Conservation (phyloP, 2,888 invertebrate genomes). For the Stegana nigrithorax region DNA sequence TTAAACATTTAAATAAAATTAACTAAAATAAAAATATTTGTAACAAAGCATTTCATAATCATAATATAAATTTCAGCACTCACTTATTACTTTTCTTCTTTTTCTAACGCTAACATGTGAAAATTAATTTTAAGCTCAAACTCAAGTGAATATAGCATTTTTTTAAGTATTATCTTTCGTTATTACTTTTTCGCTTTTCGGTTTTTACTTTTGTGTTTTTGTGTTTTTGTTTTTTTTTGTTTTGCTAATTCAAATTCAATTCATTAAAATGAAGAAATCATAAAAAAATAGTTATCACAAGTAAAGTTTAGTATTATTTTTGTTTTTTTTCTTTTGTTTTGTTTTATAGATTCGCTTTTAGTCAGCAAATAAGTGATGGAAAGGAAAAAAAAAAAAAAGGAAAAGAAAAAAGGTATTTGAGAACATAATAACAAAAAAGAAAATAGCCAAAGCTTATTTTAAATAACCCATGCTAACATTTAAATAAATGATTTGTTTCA, state of each 20-base stretch:
- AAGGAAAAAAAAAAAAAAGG: not conserved
- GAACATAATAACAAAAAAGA: not conserved
- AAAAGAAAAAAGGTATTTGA: not conserved
- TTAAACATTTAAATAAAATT: conserved; percentile 29
- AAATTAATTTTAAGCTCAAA: not conserved
- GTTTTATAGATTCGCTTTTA: not conserved
- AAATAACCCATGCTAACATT: not conserved
- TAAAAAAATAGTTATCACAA: conserved; percentile 18
- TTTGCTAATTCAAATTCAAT: conserved; percentile 19
- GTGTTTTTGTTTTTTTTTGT: conserved; percentile 13
- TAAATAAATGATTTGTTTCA: not conserved
- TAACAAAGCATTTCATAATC: not conserved
- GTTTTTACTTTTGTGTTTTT: conserved; percentile 11
- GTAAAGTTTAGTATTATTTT: conserved; percentile 12
- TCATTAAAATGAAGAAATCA: conserved; percentile 21
- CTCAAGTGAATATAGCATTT: not conserved
- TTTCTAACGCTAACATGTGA: not conserved
- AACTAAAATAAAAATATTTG: conserved; percentile 33
- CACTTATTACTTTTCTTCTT: not conserved
- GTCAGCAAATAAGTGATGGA: not conserved
- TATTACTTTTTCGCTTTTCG: conserved; percentile 36
- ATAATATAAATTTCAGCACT: conserved; percentile 15
- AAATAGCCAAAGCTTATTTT: not conserved
- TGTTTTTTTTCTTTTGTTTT: conserved; percentile 4
- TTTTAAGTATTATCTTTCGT: conserved; percentile 36